Evolutionary conservation across 2,797 vertebrate genomes (phyloP).

Genomic region (Holocentrus rufus): DNA sequence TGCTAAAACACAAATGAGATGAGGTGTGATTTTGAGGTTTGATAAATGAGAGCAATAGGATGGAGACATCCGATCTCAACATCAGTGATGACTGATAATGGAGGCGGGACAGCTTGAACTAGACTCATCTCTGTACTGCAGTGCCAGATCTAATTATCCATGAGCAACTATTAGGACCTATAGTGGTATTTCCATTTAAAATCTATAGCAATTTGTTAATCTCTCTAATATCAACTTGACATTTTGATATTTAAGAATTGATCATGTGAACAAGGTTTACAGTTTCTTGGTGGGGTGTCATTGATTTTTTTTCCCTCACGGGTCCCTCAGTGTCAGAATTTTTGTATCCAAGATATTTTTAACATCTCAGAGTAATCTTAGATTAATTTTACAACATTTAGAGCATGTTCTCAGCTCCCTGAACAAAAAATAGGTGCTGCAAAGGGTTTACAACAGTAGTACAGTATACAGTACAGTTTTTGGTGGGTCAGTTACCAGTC

Average conservation of each 20-base stretch:
- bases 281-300: no score
- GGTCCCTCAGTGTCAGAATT: constrained; percentile 3
- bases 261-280: neutral
- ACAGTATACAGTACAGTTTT: constrained; percentile 3
- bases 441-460: neutral
- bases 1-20: constrained; percentile 56
- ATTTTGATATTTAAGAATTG: neutral
- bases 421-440: neutral
- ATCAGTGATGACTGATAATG: neutral
- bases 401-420: neutral
- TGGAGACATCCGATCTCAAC: neutral
- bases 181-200: neutral
- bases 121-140: constrained; percentile 9
- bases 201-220: neutral
- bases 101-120: constrained; percentile 3
- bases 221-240: neutral
- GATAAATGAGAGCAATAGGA: constrained; percentile 46
- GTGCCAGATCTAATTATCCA: constrained; percentile 28
- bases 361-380: constrained; percentile 35
- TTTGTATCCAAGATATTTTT: neutral
- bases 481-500: neutral
- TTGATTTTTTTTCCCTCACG: neutral
- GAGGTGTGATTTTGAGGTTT: neutral
- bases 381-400: neutral
- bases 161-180: constrained; percentile 20